Evolutionary conservation across 92 coral and sea anemone species (phyloP).

Genomic region (Heliopora coerulea): DNA sequence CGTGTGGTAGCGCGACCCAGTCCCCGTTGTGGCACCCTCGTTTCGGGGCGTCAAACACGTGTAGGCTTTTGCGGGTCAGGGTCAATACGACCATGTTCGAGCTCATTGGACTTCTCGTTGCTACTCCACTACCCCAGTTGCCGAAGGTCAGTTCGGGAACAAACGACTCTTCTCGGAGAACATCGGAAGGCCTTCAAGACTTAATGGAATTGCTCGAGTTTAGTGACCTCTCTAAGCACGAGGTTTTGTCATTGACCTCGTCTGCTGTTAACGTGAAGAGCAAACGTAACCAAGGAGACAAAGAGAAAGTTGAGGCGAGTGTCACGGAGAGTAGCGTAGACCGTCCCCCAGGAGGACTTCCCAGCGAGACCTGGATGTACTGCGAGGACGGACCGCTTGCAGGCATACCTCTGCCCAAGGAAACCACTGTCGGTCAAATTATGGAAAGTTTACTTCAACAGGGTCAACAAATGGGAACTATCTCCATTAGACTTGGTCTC

Average conservation of each 20-base stretch:
- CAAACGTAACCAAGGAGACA: constrained; percentile 69
- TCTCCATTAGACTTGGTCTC: constrained; percentile 59
- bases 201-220: constrained; percentile 59
- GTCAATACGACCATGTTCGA: constrained; percentile 64
- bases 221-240: constrained; percentile 60
- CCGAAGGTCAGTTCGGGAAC: constrained; percentile 36
- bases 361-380: constrained; percentile 30
- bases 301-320: constrained; percentile 49
- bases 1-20: constrained; percentile 62
- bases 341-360: not conserved
- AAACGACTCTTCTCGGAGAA: constrained; percentile 52
- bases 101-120: constrained; percentile 35
- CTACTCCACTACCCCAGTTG: constrained; percentile 50
- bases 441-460: constrained; percentile 56
- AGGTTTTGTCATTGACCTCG: constrained; percentile 71
- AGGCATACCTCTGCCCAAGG: constrained; percentile 57
- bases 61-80: constrained; percentile 60
- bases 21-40: constrained; percentile 90
- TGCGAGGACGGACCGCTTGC: constrained; percentile 62
- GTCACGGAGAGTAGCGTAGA: constrained; percentile 35
- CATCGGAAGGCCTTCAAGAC: constrained; percentile 54
- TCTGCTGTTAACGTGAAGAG: constrained; percentile 89
- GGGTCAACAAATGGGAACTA: constrained; percentile 71
- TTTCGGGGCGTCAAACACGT: constrained; percentile 88
- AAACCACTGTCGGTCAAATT: constrained; percentile 62